phyloP scores from a whole-genome alignment of 2,113 vertebrate genomes.

The Dendrocopos noguchii region DNA sequence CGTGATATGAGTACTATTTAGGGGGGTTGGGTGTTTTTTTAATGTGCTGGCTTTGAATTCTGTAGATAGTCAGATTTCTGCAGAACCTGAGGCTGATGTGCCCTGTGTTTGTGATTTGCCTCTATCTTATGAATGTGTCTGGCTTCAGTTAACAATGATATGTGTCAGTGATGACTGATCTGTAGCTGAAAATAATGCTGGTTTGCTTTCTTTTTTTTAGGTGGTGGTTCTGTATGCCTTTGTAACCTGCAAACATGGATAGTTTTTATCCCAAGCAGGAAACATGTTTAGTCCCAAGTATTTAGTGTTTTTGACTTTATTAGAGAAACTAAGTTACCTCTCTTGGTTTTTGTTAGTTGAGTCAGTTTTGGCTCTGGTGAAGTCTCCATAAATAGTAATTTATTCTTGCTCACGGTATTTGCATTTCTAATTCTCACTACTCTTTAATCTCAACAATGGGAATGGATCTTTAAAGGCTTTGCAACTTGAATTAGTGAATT shows the following conservation, averaged over 20 bases:
- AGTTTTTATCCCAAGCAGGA: background rate
- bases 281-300: background rate
- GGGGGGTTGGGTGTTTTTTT: fast-evolving
- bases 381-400: background rate
- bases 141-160: background rate
- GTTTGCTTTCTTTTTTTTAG: background rate
- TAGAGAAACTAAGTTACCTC: background rate
- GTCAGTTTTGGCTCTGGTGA: background rate
- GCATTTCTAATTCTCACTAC: background rate
- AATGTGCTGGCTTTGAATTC: background rate
- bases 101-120: background rate
- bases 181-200: background rate
- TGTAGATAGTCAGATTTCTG: background rate
- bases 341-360: background rate
- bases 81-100: background rate
- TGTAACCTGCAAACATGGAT: background rate
- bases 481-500: background rate
- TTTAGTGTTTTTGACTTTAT: background rate
- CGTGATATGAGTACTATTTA: background rate
- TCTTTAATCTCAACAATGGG: background rate
- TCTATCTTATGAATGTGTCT: background rate
- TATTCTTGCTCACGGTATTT: background rate
- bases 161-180: background rate
- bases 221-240: background rate
- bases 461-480: background rate